Evolutionary conservation across 1,140 invertebrate genomes (phyloP).

Genomic region (Dendrolimus kikuchii): DNA sequence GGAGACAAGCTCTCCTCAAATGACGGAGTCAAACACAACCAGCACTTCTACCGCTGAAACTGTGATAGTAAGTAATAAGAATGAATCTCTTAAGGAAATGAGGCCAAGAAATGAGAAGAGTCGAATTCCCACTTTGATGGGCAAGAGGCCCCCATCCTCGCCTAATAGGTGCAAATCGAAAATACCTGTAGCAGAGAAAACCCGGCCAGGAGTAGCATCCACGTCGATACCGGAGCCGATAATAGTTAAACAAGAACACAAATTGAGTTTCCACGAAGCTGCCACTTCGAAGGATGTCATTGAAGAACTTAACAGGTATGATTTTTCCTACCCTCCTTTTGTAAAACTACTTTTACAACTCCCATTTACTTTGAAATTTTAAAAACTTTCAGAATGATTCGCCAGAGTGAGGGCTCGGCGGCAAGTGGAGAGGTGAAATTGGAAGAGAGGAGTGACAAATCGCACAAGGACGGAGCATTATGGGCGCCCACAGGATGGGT

Average conservation of each 20-base stretch:
- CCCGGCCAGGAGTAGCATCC: conserved; percentile 16
- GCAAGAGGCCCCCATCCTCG: conserved; percentile 56
- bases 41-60: conserved; percentile 78
- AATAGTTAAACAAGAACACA: conserved; percentile 64
- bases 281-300: conserved; percentile 85
- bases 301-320: conserved; percentile 78
- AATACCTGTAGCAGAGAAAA: conserved; percentile 47
- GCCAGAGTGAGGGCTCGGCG: conserved; percentile 49
- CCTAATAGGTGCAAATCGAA: conserved; percentile 47
- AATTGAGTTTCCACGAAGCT: conserved; percentile 78
- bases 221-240: conserved; percentile 37
- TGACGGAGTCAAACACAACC: conserved; percentile 78
- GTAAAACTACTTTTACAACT: no score
- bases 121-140: conserved; percentile 61
- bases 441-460: conserved; percentile 29
- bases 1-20: conserved; percentile 68
- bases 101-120: conserved; percentile 47
- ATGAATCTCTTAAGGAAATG: conserved; percentile 37
- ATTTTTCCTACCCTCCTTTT: conserved; percentile 1
- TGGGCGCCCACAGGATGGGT: conserved; percentile 84
- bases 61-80: conserved; percentile 72
- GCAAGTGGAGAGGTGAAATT: conserved; percentile 27
- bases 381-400: conserved; percentile 73
- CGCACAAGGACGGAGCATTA: conserved; percentile 75
- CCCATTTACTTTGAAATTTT: not conserved